Percentiles rank a stretch among this genome's conserved stretches.
Evolutionary conservation across 2,113 vertebrate genomes (phyloP).

Genomic region (Willisornis vidua): DNA sequence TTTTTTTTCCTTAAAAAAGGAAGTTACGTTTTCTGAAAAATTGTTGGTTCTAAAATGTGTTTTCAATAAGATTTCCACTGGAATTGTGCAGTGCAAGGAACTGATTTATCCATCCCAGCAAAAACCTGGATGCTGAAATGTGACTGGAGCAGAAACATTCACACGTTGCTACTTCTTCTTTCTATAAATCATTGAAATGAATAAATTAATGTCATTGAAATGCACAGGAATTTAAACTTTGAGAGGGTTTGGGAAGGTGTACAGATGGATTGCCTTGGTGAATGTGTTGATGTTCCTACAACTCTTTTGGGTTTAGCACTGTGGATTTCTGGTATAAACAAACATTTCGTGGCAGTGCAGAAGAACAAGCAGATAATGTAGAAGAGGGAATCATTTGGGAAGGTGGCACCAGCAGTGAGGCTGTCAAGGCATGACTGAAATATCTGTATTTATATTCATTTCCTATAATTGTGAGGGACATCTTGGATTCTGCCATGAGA

Average conservation of each 20-base stretch:
- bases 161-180: neutral
- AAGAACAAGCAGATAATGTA: neutral
- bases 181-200: neutral
- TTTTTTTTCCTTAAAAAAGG: neutral
- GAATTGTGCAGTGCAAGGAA: neutral
- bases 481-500: neutral
- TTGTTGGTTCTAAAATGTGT: neutral
- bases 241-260: neutral
- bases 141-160: neutral
- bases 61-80: neutral
- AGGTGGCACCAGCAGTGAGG: neutral
- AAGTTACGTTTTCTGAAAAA: neutral
- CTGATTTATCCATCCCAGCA: neutral
- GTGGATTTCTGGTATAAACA: neutral
- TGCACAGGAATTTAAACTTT: neutral
- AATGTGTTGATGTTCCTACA: neutral
- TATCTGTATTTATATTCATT: neutral
- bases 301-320: neutral
- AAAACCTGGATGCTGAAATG: neutral
- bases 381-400: neutral
- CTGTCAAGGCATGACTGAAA: neutral
- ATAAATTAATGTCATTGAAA: neutral
- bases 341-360: neutral
- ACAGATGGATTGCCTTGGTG: neutral
- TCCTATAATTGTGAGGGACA: neutral